Evolutionary conservation across 2,888 invertebrate species (phyloP), one percentile per base, ranked within the genome.

Genomic region (Spodoptera exigua): DNA sequence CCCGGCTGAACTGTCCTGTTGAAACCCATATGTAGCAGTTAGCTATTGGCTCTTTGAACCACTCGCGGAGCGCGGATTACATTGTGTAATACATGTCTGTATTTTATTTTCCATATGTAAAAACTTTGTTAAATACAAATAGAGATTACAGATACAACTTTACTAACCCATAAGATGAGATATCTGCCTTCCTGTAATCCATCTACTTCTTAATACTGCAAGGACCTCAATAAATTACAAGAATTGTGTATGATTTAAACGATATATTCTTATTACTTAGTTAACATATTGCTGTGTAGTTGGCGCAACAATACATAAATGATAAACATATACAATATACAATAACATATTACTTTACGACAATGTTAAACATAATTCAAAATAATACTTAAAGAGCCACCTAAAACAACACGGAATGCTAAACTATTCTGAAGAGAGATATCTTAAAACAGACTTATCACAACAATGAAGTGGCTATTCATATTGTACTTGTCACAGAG

Each of bases 291-390:
- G 37, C 44, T 61, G 37, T 57, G 41, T 51, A 61, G 45, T 60
- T 68, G 48, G 54, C 21, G 35, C 54, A 65, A 74, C 69, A 75
- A 72, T 65, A 54, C n/a, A n/a, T n/a, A n/a, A 60, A n/a, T 39
- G 52, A 61, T 69, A 71, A 60, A 74, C 48, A 58, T 58, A 60
- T 58, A 64, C 40, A 58, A 62, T 59, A 56, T 44, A 67, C 27
- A 44, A 56, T 70, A 60, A 68, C 59, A 45, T 57, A 69, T 55
- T 43, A 71, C 36, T 65, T 69, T 62, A 36, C 59, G 65, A 74
- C 54, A 62, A 60, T 64, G 51, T 61, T n/a, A 49, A 61, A 61
- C 47, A 41, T 49, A 56, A 17, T 47, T 53, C 36, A 45, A 47
- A 60, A 66, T 60, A 65, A 65, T 64, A 64, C 57, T 57, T 41